Evolutionary conservation across 1,140 invertebrate genomes (phyloP).

Genomic region (Drosophila insularis): DNA sequence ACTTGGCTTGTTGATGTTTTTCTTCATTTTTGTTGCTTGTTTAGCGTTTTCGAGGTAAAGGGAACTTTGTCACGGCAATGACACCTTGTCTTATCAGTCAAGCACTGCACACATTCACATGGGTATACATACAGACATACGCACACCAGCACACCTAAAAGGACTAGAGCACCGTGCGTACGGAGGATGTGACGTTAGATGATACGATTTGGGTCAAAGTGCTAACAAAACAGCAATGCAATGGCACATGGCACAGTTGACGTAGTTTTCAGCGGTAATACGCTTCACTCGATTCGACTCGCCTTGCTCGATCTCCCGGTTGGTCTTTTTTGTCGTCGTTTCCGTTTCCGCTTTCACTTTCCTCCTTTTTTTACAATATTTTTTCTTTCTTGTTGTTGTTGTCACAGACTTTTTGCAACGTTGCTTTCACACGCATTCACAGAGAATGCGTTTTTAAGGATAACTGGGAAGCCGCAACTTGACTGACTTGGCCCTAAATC

Average conservation of each 20-base stretch:
- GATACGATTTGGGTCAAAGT: constrained; percentile 73
- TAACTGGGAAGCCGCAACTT: constrained; percentile 37
- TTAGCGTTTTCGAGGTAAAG: constrained; percentile 8
- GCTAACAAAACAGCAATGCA: constrained; percentile 70
- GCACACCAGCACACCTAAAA: not conserved
- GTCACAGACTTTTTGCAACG: constrained; percentile 44
- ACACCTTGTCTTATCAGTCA: constrained; percentile 60
- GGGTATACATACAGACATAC: not conserved
- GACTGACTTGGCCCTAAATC: not conserved
- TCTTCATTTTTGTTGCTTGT: constrained; percentile 3
- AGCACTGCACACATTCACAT: constrained; percentile 31
- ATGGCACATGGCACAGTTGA: constrained; percentile 51
- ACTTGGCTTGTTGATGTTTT: constrained; percentile 8
- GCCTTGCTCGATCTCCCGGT: constrained; percentile 31
- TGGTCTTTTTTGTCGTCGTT: constrained; percentile 41
- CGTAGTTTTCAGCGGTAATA: too few species aligned
- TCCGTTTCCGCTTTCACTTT: constrained; percentile 68
- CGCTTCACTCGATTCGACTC: constrained; percentile 1
- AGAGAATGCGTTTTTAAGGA: constrained; percentile 40
- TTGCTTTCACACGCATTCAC: constrained; percentile 44
- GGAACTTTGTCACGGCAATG: constrained; percentile 52
- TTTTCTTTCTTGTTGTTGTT: constrained; percentile 13
- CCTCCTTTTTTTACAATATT: not conserved
- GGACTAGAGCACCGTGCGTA: constrained; percentile 10
- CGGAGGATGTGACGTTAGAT: constrained; percentile 19